Conservation (phyloP, 1,140 invertebrate genomes). For the Drosophila nigromelanica region DNA sequence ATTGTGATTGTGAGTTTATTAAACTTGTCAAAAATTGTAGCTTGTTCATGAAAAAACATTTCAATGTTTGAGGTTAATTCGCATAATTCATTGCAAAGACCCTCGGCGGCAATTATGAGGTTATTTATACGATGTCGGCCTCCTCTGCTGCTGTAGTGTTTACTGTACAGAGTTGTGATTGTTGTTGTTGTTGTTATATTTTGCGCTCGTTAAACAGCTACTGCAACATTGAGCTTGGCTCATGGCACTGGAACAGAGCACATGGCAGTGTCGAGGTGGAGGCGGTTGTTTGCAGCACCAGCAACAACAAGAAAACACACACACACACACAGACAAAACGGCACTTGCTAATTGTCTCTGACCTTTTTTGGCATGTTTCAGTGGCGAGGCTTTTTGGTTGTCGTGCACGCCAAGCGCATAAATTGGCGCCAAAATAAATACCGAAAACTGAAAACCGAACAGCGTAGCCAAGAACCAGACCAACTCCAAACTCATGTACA, state of each 20-base stretch:
- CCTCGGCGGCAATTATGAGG: constrained; percentile 81
- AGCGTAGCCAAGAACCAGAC: constrained; percentile 11
- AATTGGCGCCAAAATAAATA: constrained; percentile 52
- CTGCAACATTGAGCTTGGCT: constrained; percentile 67
- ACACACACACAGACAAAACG: constrained; percentile 36
- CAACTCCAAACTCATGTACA: constrained; percentile 4
- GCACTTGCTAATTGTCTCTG: constrained; percentile 79
- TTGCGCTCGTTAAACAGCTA: constrained; percentile 36
- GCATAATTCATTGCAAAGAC: constrained; percentile 82
- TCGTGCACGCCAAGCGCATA: constrained; percentile 59
- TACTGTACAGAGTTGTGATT: constrained; percentile 38
- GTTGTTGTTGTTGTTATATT: constrained; percentile 38
- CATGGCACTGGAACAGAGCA: constrained; percentile 56
- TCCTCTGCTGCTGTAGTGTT: constrained; percentile 51
- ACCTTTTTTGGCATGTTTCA: constrained; percentile 74
- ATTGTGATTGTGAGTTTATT: constrained; percentile 32
- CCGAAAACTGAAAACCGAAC: constrained; percentile 25
- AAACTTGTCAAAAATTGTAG: constrained; percentile 59
- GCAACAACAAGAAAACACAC: constrained; percentile 6
- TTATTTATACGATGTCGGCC: constrained; percentile 64
- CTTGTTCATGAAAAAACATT: constrained; percentile 54
- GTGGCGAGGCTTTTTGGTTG: constrained; percentile 53
- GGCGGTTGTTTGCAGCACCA: constrained; percentile 59
- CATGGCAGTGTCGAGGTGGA: constrained; percentile 2
- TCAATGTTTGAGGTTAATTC: constrained; percentile 76